These are phyloP conservation scores for Diadema setosum DNA, from an alignment of 35 echinoderm and acorn worm species.

Conservation along the genomic window DNA sequence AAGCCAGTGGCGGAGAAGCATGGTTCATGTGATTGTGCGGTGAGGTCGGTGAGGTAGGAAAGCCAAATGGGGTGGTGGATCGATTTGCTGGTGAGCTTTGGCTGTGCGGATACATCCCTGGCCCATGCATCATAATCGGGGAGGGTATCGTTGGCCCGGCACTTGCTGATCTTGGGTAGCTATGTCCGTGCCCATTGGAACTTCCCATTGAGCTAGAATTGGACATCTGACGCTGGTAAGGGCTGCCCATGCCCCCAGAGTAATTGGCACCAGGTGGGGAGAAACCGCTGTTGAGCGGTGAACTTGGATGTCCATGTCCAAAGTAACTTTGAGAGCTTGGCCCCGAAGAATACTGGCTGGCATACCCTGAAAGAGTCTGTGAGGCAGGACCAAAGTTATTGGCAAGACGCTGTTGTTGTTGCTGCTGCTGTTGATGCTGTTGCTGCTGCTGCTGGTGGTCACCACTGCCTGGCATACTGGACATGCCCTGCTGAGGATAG, in stretches of 20 bases:
- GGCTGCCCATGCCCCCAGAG: constrained; percentile 5
- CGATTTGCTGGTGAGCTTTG: not conserved
- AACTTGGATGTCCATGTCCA: not conserved
- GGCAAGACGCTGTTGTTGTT: not conserved
- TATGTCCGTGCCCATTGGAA: constrained; percentile 58
- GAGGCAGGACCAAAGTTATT: not conserved
- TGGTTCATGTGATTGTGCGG: constrained; percentile 25
- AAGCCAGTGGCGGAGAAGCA: constrained; percentile 33
- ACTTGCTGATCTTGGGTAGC: constrained; percentile 48
- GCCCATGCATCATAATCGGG: constrained; percentile 65
- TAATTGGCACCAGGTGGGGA: not conserved
- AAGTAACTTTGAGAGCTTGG: constrained; percentile 7
- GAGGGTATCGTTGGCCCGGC: constrained; percentile 56
- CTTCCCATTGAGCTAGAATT: constrained; percentile 64
- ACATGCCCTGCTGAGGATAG: not conserved
- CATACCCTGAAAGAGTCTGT: constrained; percentile 13
- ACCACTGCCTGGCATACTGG: not conserved
- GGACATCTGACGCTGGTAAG: constrained; percentile 65
- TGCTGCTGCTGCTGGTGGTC: not conserved
- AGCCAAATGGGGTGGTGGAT: constrained; percentile 14
- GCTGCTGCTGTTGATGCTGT: not conserved
- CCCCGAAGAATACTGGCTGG: constrained; percentile 9
- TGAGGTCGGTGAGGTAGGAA: constrained; percentile 41
- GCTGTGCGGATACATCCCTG: constrained; percentile 56
- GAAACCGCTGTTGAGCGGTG: constrained; percentile 40